Evolutionary conservation across 2,113 vertebrate species (phyloP), one percentile per base, ranked within the genome.

Genomic region (Fulica atra): DNA sequence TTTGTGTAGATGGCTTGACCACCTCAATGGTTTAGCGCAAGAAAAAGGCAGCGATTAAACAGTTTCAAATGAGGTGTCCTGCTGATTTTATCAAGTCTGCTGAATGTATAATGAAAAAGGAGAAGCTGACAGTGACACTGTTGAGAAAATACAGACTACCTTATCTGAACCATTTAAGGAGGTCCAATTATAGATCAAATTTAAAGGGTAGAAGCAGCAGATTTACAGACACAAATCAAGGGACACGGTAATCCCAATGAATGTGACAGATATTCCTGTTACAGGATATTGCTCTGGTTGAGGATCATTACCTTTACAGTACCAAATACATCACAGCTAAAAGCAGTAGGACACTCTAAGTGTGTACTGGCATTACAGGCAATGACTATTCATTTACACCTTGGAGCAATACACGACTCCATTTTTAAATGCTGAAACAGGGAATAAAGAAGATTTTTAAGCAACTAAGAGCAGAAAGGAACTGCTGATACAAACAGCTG

Each of bases 11-110:
- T 98, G 98, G 98, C 98, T 99, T 99, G 99, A 99, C 99, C 99
- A 98, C 98, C 98, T 99, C 99, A 98, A 99, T 98, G 99, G 99
- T 98, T 99, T 97, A 98, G 97, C 96, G 98, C 96, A 97, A 96
- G 98, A 97, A 98, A 98, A 98, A 98, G 98, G 98, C 98, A 97
- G 98, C 98, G 98, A 99, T 99, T 99, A 99, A 99, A 99, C 98
- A 98, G 98, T 98, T 98, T 98, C 98, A 98, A 99, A 99, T 98
- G 98, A 99, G 98, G 98, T 98, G 98, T 98, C 98, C 99, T 97
- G 98, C 99, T 99, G 99, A 99, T 99, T 98, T 99, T 99, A 99
- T 99, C 99, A 99, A 99, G 98, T 99, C 99, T 99, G 98, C 98
- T 98, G 99, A 99, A 99, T 99, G 98, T 97, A 98, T 99, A 99